phyloP scores from a whole-genome alignment of 2,113 vertebrate genomes.

The Prionailurus bengalensis region DNA sequence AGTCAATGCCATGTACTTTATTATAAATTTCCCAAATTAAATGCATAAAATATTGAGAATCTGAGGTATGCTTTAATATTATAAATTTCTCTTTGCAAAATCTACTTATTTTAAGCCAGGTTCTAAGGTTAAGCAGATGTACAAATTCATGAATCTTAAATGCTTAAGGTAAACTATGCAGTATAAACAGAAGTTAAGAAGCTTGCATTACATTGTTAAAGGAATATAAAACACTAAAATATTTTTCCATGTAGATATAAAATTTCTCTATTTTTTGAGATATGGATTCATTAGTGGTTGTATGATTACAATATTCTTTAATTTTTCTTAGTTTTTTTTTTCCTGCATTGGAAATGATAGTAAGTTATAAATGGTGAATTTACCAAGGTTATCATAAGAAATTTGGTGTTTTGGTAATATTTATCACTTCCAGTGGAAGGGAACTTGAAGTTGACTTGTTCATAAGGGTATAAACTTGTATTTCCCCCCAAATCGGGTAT shows the following conservation, averaged over 20 bases:
- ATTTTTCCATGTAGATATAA: not conserved
- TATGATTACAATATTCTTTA: not conserved
- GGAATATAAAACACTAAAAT: not conserved
- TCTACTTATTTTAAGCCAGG: not conserved
- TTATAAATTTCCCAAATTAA: conserved; percentile 28
- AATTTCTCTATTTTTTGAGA: not conserved
- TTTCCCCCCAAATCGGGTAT: not conserved
- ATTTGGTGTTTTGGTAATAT: not conserved
- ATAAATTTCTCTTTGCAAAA: not conserved
- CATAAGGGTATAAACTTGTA: not conserved
- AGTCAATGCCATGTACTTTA: not conserved
- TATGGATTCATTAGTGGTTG: not conserved
- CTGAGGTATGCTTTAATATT: not conserved
- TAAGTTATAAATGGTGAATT: not conserved
- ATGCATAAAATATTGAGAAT: not conserved
- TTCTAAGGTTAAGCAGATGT: not conserved
- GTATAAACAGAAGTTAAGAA: not conserved
- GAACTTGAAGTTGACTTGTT: not conserved
- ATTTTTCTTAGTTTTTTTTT: not conserved
- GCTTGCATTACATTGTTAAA: not conserved
- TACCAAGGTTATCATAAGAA: not conserved
- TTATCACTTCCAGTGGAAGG: not conserved
- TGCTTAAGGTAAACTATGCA: not conserved
- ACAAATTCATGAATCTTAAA: not conserved
- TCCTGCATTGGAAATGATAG: not conserved